phyloP scores from a whole-genome alignment of 2,888 invertebrate genomes.

The Coleophora flavipennella region DNA sequence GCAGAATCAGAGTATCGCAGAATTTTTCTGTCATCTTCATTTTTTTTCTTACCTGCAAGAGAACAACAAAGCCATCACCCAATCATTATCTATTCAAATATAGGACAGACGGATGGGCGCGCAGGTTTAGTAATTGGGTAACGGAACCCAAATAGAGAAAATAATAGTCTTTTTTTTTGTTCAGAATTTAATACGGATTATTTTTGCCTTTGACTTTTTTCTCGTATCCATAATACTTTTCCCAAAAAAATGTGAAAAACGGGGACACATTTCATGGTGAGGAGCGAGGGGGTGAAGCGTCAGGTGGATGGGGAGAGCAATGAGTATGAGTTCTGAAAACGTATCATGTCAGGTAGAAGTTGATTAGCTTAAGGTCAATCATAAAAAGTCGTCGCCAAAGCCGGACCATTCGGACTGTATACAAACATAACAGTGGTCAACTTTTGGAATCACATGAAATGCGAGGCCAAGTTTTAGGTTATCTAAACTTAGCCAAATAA shows the following conservation, averaged over 20 bases:
- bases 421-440: neutral
- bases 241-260: no score
- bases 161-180: no score
- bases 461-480: no score
- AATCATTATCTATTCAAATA: no score
- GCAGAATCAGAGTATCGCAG: conserved; percentile 4
- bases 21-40: neutral
- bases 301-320: no score
- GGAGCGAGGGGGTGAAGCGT: no score
- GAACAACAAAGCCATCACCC: neutral
- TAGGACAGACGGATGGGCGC: no score
- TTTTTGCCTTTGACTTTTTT: neutral
- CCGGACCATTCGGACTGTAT: neutral
- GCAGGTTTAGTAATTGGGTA: neutral
- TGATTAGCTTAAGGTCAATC: neutral
- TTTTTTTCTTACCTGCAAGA: neutral
- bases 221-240: neutral
- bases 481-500: no score
- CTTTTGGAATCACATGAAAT: no score
- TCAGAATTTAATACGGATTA: neutral
- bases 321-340: no score
- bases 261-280: no score
- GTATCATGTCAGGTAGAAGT: neutral
- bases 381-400: neutral
- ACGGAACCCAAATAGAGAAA: neutral